Base-by-base conservation (phyloP, 2,888 invertebrate species). In the Clostera curtula region DNA sequence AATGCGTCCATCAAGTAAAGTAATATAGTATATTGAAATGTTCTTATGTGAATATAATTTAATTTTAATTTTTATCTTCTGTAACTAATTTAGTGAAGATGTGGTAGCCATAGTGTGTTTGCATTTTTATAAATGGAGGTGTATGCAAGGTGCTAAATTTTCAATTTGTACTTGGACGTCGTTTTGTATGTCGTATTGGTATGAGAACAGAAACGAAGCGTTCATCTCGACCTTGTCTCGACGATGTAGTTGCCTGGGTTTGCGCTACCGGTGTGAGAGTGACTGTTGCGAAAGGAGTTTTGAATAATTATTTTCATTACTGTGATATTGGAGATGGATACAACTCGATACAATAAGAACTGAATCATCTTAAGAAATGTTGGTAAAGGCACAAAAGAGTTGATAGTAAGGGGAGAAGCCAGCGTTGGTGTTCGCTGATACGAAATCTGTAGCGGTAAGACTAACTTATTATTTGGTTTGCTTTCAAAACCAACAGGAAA, bases 401-500 rank as follows among this genome's bases (percentile, higher is more conserved):
- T 56, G 51, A 62, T 57, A 51, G 55, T 65, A 62, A 69, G 63
- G 75, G 76, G 72, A 67, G 75, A 70, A 71, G 82, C 75, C 82
- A 82, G 82, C 79, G 76, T 77, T 69, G 74, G 77, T 79, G 74
- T 76, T 67, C 59, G 59, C 66, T 58, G 68, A 67, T 63, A 56
- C 57, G 48, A 61, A 62, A 61, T 52, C 61, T 65, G 70, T 72
- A 72, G 70, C 66, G 76, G 79, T 77, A 74, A 80, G 73, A 61
- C 27, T 40, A 39, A 46, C 33, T 47, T 55, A 56, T 59, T 53
- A 56, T 61, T 69, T 70, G 73, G 76, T 75, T 73, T 71, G 60
- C 66, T 65, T 64, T 61, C 49, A 68, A 55, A 73, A 75, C 77
- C 77, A 79, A 76, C 73, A 73, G 77, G 72, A 76, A 72, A 82